These are phyloP conservation scores for Tetrax tetrax DNA, from an alignment of 2,113 vertebrate species.

Conservation along the genomic window DNA sequence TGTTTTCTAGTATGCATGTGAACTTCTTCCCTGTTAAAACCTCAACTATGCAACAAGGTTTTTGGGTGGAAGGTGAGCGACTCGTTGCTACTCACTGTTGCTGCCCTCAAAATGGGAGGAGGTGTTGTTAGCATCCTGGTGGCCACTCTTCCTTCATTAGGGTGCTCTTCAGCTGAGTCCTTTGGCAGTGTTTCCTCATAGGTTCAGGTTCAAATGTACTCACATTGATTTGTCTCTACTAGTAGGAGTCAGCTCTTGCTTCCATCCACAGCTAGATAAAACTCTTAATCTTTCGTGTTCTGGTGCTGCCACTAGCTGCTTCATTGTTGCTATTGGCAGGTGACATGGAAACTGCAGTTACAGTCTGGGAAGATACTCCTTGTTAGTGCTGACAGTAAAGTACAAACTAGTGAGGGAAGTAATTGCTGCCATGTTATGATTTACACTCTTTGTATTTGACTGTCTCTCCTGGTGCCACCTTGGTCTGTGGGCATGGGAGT, in stretches of 20 bases:
- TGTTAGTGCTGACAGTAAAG: not conserved
- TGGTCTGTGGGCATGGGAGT: not conserved
- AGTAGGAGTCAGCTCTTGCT: not conserved
- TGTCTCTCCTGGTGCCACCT: not conserved
- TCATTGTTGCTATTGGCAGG: not conserved
- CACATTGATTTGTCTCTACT: not conserved
- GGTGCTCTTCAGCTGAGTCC: not conserved
- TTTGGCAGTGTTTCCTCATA: not conserved
- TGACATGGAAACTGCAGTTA: not conserved
- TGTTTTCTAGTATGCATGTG: not conserved
- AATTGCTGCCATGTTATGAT: not conserved
- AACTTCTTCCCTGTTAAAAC: not conserved
- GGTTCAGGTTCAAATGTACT: not conserved
- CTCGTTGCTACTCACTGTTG: not conserved
- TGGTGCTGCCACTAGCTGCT: not conserved
- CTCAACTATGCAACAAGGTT: accelerated
- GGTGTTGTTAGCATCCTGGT: not conserved
- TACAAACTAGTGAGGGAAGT: not conserved
- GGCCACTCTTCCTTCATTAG: not conserved
- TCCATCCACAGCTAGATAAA: not conserved
- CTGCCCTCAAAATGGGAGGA: not conserved
- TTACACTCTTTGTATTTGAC: not conserved
- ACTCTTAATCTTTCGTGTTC: not conserved
- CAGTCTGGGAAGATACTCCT: not conserved
- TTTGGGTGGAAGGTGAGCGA: not conserved